Evolutionary conservation across 35 echinoderm and acorn worm species (phyloP).

Genomic region (Eucidaris tribuloides): DNA sequence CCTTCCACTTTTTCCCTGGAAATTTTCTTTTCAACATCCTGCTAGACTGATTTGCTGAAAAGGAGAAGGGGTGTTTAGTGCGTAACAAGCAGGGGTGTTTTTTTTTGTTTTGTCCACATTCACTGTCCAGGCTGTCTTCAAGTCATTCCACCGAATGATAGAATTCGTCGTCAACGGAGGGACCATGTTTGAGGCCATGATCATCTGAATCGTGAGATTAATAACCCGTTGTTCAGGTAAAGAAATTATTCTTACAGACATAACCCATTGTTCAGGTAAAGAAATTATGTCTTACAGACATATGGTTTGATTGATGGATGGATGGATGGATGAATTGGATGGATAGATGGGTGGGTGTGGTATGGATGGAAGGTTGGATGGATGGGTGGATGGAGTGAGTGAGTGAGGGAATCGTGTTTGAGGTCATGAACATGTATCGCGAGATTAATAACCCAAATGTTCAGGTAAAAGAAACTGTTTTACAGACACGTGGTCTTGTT

Average conservation of each 20-base stretch:
- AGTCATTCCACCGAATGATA: constrained; percentile 92
- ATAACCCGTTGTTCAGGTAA: constrained; percentile 95
- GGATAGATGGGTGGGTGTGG: no score
- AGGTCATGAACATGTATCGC: constrained; percentile 96
- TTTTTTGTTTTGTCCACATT: constrained; percentile 40
- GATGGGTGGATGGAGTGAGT: no score
- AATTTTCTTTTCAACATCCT: no score
- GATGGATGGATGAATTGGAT: no score
- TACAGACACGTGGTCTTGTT: no score
- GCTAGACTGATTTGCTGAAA: no score
- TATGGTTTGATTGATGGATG: no score
- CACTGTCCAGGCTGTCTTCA: constrained; percentile 64
- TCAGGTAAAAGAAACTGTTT: constrained; percentile 54
- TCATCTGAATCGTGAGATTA: constrained; percentile 98
- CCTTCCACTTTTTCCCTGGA: no score
- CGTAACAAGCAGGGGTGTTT: constrained; percentile 35
- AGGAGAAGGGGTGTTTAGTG: constrained; percentile 3
- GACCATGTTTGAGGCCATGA: constrained; percentile 99
- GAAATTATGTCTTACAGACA: no score
- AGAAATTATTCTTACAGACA: no score
- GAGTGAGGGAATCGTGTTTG: constrained; percentile 95
- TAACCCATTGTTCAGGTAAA: constrained; percentile 98
- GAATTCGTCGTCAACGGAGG: constrained; percentile 99
- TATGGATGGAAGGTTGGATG: no score
- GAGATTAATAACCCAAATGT: constrained; percentile 81